Evolutionary conservation across 2,113 vertebrate species (phyloP), one percentile per base, ranked within the genome.

Genomic region (Balaenoptera acutorostrata): DNA sequence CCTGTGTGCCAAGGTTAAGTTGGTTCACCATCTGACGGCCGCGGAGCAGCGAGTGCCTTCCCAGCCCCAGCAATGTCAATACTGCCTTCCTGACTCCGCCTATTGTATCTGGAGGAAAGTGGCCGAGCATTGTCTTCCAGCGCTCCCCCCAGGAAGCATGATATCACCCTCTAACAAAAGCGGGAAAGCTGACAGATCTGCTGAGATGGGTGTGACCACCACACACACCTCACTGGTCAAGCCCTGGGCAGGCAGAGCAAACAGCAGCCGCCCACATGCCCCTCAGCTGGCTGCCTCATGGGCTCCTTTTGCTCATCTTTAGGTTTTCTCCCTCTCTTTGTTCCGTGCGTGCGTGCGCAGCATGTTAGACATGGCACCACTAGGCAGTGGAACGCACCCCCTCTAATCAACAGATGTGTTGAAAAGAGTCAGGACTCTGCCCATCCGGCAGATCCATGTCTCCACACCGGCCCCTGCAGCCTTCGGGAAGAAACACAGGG

Each of bases 111-210:
- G 97, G 98, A 98, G 98, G 98, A 98, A 98, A 98, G 98, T 98
- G 36, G 98, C 97, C 31, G 94, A 21, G 12, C 97, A 99, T 99
- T 99, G 99, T 99, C 99, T 98, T 99, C 98, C 97, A 97, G 88
- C 0, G 3, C 98, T 98, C 21, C 96, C 99, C 98, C 98, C 98
- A 99, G 99, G 99, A 99, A 99, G 97, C 98, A 99, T 99, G 99
- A 99, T 98, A 98, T 99, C 99, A 99, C 98, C 91, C 97, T 96
- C 96, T 97, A 99, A 99, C 99, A 99, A 99, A 99, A 99, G 98
- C 98, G 98, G 99, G 99, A 99, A 99, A 99, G 98, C 98, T 98
- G 98, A 98, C 98, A 99, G 98, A 98, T 98, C 98, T 98, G 95
- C 97, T 64, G 98, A 98, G 98, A 98, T 98, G 98, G 99, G 99